Base-by-base conservation (phyloP, 1,140 invertebrate genomes). In the Brachionus paranguensis region DNA sequence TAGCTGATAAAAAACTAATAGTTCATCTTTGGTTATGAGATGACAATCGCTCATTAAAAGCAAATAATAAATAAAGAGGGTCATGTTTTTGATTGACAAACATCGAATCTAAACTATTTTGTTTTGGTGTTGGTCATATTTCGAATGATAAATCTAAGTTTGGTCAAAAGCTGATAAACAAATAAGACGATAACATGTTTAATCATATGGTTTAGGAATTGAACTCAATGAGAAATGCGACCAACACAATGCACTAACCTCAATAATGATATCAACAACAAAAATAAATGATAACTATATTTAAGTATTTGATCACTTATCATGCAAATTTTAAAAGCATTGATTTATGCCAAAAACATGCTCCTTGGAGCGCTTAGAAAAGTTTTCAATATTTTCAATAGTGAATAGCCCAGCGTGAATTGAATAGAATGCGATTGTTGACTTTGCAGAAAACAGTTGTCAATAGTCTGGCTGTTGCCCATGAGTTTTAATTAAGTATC, bases 161-260 rank as follows among this genome's bases (percentile, higher is more conserved):
- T 68, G 27, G 27, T 68, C 27, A 43, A 72, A 47, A 72, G 37
- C 68, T 72, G 68, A 72, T 72, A 72, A 72, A 72, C 68, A 72
- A 72, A 72, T 72, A 72, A 72, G 33, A 72, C 33, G 68, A 72
- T 72, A 72, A 72, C 68, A 72, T 72, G 68, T 43, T 72, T 72
- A 72, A 72, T 72, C 33, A 72, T 72, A 72, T 41, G 37, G 68
- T 72, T 72, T 14, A 68, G 65, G 65, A 68, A 68, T 37, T 68
- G 12, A 12, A 33, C 65, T 33, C 27, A 68, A 68, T 68, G 33
- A 68, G 29, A 68, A 68, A 33, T 68, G n/a, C 27, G 65, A 68
- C 27, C 27, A 60, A n/a, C 27, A 68, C 12, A 68, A 68, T 41
- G 65, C 65, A 68, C 65, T 68, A 68, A 68, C 33, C 65, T 68